A percentile compares a stretch with the other conserved stretches of the same genome.
phyloP scores from a whole-genome alignment of 2,888 invertebrate genomes.

The Pherbina coryleti region DNA sequence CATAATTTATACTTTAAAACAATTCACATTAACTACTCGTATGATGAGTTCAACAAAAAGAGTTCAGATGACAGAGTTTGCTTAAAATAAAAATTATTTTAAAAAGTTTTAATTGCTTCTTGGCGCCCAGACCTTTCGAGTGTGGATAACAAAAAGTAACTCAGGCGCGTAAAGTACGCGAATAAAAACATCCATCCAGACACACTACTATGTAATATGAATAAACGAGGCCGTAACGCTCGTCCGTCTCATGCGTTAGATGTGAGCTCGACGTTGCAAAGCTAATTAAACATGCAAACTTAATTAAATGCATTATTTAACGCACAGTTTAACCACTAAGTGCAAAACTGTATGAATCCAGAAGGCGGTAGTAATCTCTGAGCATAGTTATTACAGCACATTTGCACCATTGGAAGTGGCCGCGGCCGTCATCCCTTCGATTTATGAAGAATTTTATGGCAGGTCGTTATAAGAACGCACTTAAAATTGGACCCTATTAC shows the following conservation, averaged over 20 bases:
- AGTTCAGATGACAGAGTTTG: too few species aligned
- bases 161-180: neutral
- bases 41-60: too few species aligned
- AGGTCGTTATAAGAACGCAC: too few species aligned
- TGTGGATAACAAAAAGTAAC: neutral
- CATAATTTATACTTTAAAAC: too few species aligned
- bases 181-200: neutral
- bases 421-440: too few species aligned
- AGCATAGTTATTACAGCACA: too few species aligned
- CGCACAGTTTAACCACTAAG: neutral
- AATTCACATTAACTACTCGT: too few species aligned
- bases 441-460: too few species aligned
- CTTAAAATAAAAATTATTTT: too few species aligned
- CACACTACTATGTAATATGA: neutral
- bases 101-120: neutral
- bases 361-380: too few species aligned
- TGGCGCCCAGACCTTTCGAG: neutral
- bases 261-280: neutral
- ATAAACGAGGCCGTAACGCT: neutral
- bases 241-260: neutral
- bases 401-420: too few species aligned
- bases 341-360: neutral
- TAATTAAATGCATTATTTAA: constrained; percentile 1
- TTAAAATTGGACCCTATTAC: too few species aligned
- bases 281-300: neutral